phyloP scores from a whole-genome alignment of 2,888 invertebrate species.

The Tupiocoris notatus region DNA sequence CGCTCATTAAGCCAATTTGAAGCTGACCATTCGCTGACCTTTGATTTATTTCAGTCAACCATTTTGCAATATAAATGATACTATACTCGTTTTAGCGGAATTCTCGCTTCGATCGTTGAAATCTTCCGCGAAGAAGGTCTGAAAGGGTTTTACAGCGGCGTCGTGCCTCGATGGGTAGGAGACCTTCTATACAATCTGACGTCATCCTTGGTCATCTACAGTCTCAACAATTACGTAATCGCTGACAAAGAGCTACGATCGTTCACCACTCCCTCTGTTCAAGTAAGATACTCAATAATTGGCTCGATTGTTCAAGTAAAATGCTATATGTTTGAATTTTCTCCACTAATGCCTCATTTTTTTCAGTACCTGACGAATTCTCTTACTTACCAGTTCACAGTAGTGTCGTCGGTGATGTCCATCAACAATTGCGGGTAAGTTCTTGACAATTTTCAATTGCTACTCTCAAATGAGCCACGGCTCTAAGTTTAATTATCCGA shows the following conservation, averaged over 20 bases:
- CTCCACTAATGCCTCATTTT: not conserved
- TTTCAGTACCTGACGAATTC: conserved; percentile 73
- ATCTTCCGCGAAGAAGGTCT: conserved; percentile 86
- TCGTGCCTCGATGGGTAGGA: conserved; percentile 81
- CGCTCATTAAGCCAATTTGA: not conserved
- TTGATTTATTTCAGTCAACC: too few relatives aligned
- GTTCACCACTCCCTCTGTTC: conserved; percentile 37
- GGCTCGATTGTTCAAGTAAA: not conserved
- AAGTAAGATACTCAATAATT: conserved; percentile 43
- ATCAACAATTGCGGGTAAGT: conserved; percentile 71
- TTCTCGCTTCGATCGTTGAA: conserved; percentile 72
- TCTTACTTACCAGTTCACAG: conserved; percentile 86
- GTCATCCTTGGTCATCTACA: conserved; percentile 71
- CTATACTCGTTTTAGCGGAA: conserved; percentile 61
- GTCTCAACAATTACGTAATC: conserved; percentile 76
- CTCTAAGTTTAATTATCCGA: too few relatives aligned
- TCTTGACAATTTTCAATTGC: too few relatives aligned
- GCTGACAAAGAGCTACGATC: conserved; percentile 63
- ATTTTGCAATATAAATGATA: too few relatives aligned
- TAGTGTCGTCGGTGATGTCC: conserved; percentile 88
- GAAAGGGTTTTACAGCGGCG: conserved; percentile 80
- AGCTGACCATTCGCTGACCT: too few relatives aligned
- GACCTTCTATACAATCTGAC: conserved; percentile 78
- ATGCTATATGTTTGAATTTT: not conserved
- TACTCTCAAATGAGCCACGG: too few relatives aligned